phyloP scores from a whole-genome alignment of 37 sponge, comb jelly and placozoan genomes.

The Amphimedon queenslandica region DNA sequence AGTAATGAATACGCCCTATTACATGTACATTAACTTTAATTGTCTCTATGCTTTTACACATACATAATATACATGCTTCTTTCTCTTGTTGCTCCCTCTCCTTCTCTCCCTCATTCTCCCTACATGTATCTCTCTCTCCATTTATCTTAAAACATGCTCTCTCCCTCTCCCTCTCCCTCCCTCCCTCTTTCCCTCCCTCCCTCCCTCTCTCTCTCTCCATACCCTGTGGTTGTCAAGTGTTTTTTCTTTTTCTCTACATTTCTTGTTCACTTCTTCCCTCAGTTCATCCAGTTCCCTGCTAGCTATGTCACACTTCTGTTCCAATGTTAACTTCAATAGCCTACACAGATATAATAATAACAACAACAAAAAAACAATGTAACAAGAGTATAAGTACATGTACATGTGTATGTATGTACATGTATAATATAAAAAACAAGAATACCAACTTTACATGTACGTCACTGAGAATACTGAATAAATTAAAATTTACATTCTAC shows the following conservation, averaged over 20 bases:
- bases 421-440: neutral
- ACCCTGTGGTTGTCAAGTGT: slow-evolving; percentile 75
- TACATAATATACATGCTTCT: too few relatives aligned
- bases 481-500: too few relatives aligned
- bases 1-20: too few relatives aligned
- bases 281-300: slow-evolving; percentile 90
- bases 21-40: too few relatives aligned
- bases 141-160: neutral
- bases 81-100: too few relatives aligned
- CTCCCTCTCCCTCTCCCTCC: slow-evolving; percentile 8
- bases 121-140: neutral
- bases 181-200: slow-evolving; percentile 1
- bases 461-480: too few relatives aligned
- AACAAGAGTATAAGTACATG: neutral
- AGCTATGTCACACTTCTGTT: slow-evolving; percentile 98
- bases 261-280: slow-evolving; percentile 75
- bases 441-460: neutral
- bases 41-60: too few relatives aligned
- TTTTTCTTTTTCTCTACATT: slow-evolving; percentile 71
- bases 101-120: neutral
- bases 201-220: too few relatives aligned
- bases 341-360: slow-evolving; percentile 12
- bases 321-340: slow-evolving; percentile 75
- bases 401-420: neutral
- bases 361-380: neutral